phyloP scores from a whole-genome alignment of 2,888 invertebrate genomes.

The Hypolimnas misippus region DNA sequence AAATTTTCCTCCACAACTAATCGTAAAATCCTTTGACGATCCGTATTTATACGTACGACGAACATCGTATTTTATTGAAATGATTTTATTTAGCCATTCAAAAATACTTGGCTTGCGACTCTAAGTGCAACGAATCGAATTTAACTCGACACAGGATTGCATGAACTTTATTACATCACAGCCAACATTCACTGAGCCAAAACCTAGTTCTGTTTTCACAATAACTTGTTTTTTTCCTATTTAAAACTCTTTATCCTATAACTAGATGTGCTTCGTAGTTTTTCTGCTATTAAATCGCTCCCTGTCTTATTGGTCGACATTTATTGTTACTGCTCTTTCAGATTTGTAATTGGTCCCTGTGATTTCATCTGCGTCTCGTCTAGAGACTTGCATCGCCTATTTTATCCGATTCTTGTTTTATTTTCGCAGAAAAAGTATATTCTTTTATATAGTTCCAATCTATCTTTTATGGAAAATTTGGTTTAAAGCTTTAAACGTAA shows the following conservation, averaged over 20 bases:
- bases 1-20: background rate
- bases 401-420: too few relatives aligned
- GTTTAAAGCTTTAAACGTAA: too few relatives aligned
- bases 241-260: constrained; percentile 7
- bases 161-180: constrained; percentile 66
- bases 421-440: too few relatives aligned
- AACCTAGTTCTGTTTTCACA: constrained; percentile 18
- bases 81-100: constrained; percentile 66
- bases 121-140: constrained; percentile 65
- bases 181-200: constrained; percentile 47
- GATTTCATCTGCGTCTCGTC: too few relatives aligned
- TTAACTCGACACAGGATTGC: constrained; percentile 62
- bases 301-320: too few relatives aligned
- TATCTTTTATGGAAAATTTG: too few relatives aligned
- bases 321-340: too few relatives aligned
- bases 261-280: too few relatives aligned
- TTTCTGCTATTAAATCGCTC: too few relatives aligned
- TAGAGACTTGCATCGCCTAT: too few relatives aligned
- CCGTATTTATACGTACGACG: constrained; percentile 9
- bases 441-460: too few relatives aligned
- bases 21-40: constrained; percentile 1
- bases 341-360: too few relatives aligned
- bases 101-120: constrained; percentile 46
- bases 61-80: constrained; percentile 38
- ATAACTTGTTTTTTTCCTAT: background rate